These are phyloP conservation scores for Eulemur albifrons DNA, from an alignment of 2,797 vertebrate genomes.

Conservation along the genomic window DNA sequence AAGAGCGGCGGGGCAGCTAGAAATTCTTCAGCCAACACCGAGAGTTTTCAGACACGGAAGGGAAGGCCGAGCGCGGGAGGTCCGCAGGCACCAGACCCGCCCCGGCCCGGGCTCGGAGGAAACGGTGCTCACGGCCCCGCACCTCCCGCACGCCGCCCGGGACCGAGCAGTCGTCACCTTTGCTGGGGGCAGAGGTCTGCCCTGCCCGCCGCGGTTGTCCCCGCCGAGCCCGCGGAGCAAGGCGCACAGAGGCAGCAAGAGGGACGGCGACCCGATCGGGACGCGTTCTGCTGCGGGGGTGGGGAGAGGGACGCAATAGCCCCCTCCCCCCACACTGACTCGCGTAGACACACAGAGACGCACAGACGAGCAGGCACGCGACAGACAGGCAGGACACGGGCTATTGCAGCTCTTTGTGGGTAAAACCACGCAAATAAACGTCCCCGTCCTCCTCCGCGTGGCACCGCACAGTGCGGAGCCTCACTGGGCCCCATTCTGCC, in stretches of 20 bases:
- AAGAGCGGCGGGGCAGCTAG: background rate
- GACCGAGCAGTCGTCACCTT: background rate
- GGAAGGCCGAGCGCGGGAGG: background rate
- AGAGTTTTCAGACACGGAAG: background rate
- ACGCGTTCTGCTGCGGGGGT: background rate
- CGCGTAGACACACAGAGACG: background rate
- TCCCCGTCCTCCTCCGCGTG: background rate
- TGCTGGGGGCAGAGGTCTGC: background rate
- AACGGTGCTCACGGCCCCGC: background rate
- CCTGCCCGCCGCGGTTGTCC: rapidly evolving
- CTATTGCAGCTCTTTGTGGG: background rate
- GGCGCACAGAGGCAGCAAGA: background rate
- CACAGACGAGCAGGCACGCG: background rate
- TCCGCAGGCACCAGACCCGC: background rate
- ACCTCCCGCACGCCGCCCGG: rapidly evolving
- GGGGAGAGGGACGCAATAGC: background rate
- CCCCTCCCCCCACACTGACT: rapidly evolving
- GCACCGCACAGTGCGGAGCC: background rate
- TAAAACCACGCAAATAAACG: background rate
- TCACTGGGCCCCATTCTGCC: background rate
- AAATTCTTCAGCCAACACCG: background rate
- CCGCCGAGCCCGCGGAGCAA: background rate
- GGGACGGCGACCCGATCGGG: background rate
- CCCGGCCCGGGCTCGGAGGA: too few relatives aligned
- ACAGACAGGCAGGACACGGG: background rate